phyloP scores from a whole-genome alignment of 1,140 invertebrate species.

The Nautilus pompilius region DNA sequence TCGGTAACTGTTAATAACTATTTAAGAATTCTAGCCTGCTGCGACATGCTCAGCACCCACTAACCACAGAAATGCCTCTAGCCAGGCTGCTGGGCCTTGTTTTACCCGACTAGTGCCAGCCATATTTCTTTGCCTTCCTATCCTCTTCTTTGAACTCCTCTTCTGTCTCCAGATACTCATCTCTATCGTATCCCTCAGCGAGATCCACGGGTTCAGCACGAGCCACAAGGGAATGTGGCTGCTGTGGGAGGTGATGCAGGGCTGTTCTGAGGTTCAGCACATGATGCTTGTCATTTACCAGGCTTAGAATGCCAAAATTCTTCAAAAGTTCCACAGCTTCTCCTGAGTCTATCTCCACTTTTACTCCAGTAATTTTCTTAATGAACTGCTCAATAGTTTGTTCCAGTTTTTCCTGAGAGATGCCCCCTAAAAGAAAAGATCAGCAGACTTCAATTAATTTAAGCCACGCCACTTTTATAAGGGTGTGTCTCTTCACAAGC shows the following conservation, averaged over 20 bases:
- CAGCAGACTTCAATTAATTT: not conserved
- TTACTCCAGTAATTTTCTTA: slow-evolving; percentile 24
- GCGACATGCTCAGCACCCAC: no score
- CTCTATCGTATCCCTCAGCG: slow-evolving; percentile 45
- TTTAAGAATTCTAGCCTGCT: no score
- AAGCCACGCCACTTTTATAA: not conserved
- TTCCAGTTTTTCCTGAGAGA: slow-evolving; percentile 33
- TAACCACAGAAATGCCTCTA: no score
- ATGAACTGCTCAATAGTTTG: slow-evolving; percentile 42
- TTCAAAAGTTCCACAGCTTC: slow-evolving; percentile 38
- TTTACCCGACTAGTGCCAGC: no score
- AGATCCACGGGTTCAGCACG: slow-evolving; percentile 30
- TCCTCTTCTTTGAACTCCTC: slow-evolving; percentile 41
- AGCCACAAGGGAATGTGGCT: slow-evolving; percentile 30
- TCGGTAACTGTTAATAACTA: no score
- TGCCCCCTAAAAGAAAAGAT: slow-evolving; percentile 29
- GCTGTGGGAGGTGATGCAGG: slow-evolving; percentile 35
- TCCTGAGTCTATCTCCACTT: slow-evolving; percentile 35
- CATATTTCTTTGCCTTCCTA: no score
- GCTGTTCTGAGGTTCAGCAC: slow-evolving; percentile 39
- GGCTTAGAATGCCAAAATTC: slow-evolving; percentile 36
- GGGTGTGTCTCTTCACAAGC: not conserved
- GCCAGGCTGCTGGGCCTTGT: no score
- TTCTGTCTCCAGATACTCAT: slow-evolving; percentile 41
- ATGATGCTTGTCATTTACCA: slow-evolving; percentile 29